Conservation (phyloP, 2,797 vertebrate genomes). For the Helicolenus hilgendorfi region DNA sequence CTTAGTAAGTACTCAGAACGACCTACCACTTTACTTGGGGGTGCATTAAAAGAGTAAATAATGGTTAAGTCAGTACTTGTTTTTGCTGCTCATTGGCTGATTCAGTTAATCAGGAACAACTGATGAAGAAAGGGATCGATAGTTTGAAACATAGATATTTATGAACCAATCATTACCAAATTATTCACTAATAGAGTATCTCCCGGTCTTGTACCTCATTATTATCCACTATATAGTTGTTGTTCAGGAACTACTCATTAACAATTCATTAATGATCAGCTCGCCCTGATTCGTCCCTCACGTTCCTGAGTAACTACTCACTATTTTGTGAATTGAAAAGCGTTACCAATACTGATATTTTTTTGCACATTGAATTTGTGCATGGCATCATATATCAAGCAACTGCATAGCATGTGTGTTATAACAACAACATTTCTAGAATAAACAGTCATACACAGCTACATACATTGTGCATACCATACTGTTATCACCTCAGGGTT, state of each 20-base stretch:
- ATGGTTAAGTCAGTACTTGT: background rate
- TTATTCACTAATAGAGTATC: background rate
- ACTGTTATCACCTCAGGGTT: slow-evolving; percentile 32
- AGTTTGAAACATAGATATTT: background rate
- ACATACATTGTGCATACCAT: background rate
- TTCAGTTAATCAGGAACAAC: background rate
- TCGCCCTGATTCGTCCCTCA: background rate
- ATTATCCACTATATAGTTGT: background rate
- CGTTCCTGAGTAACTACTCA: background rate
- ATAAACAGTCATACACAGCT: background rate
- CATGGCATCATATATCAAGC: background rate
- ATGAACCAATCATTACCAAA: background rate
- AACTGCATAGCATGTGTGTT: too few species aligned
- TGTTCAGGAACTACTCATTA: background rate
- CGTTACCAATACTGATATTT: background rate
- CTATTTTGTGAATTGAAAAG: background rate
- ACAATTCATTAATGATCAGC: background rate
- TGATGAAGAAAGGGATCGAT: background rate
- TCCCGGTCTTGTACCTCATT: background rate
- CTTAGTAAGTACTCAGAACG: background rate
- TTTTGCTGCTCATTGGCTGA: background rate
- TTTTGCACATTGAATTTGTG: background rate
- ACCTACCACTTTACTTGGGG: background rate
- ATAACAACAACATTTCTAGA: background rate
- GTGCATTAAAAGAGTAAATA: background rate